Conservation (phyloP, 2,888 invertebrate genomes). For the Stegana nigrithorax region DNA sequence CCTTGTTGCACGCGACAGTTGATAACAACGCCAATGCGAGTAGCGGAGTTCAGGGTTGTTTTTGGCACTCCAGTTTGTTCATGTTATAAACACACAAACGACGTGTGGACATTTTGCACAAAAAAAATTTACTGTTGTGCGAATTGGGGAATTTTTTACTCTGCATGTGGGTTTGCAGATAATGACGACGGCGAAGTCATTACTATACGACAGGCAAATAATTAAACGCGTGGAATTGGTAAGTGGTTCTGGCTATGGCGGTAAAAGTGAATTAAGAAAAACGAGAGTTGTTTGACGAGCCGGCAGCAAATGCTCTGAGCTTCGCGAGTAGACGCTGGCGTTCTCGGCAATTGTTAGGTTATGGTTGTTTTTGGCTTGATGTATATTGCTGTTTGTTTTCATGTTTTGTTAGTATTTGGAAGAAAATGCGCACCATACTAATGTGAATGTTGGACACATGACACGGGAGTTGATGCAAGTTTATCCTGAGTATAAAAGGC, state of each 20-base stretch:
- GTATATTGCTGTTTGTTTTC: slow-evolving; percentile 14
- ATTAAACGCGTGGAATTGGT: slow-evolving; percentile 74
- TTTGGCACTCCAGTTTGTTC: no score
- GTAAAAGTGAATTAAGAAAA: neutral
- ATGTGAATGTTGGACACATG: slow-evolving; percentile 86
- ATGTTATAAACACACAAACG: no score
- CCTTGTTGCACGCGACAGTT: no score
- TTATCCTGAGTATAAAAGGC: slow-evolving; percentile 82
- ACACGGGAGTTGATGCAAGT: slow-evolving; percentile 81
- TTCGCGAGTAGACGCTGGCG: neutral
- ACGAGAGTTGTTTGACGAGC: slow-evolving; percentile 16
- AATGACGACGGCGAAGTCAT: slow-evolving; percentile 63
- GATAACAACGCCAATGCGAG: no score
- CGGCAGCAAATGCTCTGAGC: neutral
- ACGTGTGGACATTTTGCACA: no score
- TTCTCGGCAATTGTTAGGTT: slow-evolving; percentile 6
- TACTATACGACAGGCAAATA: slow-evolving; percentile 71
- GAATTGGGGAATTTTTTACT: neutral
- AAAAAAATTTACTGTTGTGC: no score
- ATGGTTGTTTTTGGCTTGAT: slow-evolving; percentile 23
- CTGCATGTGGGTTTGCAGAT: slow-evolving; percentile 24
- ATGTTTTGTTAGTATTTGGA: slow-evolving; percentile 73
- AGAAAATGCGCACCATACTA: slow-evolving; percentile 82
- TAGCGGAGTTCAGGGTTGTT: no score
- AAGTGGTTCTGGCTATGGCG: slow-evolving; percentile 11